Evolutionary conservation across 2,113 vertebrate species (phyloP).

Genomic region (Pteruthius melanotis): DNA sequence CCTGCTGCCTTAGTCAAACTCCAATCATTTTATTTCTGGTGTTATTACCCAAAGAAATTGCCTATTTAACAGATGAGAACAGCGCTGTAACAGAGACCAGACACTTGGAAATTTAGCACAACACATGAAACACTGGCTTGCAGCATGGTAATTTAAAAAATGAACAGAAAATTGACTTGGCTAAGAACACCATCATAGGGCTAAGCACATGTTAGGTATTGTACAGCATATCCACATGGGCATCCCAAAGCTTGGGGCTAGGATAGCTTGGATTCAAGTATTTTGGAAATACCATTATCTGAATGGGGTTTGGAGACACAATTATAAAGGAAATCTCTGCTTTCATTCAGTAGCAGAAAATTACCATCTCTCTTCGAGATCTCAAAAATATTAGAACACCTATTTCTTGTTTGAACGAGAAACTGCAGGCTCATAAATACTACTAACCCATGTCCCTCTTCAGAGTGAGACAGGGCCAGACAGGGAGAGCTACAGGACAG

Average conservation of each 20-base stretch:
- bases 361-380: neutral
- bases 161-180: slow-evolving; percentile 44
- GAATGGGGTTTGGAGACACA: neutral
- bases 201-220: slow-evolving; percentile 3
- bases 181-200: slow-evolving; percentile 28
- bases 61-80: slow-evolving; percentile 50
- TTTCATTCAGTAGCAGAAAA: neutral
- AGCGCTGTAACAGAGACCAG: slow-evolving; percentile 45
- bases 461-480: neutral
- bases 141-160: slow-evolving; percentile 50
- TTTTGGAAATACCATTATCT: neutral
- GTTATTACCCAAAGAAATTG: slow-evolving; percentile 45
- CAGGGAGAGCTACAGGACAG: neutral
- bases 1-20: slow-evolving; percentile 19
- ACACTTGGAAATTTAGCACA: slow-evolving; percentile 43
- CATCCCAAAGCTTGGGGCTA: neutral
- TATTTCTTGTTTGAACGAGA: neutral
- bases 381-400: neutral
- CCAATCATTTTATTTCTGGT: slow-evolving; percentile 1
- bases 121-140: slow-evolving; percentile 26
- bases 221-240: neutral
- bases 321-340: neutral
- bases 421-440: neutral
- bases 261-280: neutral
- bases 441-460: neutral